phyloP scores from a whole-genome alignment of 53 echinoderm and acorn worm species.

The Echinometra lucunter region DNA sequence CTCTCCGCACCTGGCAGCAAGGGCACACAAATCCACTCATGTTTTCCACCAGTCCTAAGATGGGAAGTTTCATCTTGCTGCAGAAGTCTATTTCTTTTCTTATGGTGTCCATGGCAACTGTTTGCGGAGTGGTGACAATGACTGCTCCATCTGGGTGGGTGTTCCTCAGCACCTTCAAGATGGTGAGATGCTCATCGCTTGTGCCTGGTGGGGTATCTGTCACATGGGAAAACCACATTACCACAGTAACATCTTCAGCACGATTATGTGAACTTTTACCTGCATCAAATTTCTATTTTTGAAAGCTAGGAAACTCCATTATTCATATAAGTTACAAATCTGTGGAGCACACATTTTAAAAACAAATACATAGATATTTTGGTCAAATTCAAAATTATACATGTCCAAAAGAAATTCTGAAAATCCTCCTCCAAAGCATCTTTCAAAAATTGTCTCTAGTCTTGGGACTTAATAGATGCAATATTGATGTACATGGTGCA shows the following conservation, averaged over 20 bases:
- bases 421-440: background rate
- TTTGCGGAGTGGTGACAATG: conserved; percentile 79
- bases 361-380: background rate
- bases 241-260: background rate
- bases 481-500: background rate
- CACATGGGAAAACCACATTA: background rate
- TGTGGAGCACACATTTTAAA: background rate
- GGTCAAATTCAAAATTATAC: background rate
- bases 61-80: conserved; percentile 75
- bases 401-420: background rate
- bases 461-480: background rate
- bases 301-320: background rate
- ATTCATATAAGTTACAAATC: background rate
- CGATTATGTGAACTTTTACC: background rate
- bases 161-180: conserved; percentile 74
- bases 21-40: conserved; percentile 86
- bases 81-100: conserved; percentile 81
- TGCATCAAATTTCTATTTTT: background rate
- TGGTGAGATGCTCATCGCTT: conserved; percentile 82
- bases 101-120: conserved; percentile 76
- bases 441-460: background rate
- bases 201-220: conserved; percentile 83
- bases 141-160: conserved; percentile 77
- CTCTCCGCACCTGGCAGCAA: conserved; percentile 72
- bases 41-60: conserved; percentile 80